Percentiles rank a stretch among this genome's conserved stretches.
phyloP scores from a whole-genome alignment of 2,797 vertebrate genomes.

The Clarias laeviceps region DNA sequence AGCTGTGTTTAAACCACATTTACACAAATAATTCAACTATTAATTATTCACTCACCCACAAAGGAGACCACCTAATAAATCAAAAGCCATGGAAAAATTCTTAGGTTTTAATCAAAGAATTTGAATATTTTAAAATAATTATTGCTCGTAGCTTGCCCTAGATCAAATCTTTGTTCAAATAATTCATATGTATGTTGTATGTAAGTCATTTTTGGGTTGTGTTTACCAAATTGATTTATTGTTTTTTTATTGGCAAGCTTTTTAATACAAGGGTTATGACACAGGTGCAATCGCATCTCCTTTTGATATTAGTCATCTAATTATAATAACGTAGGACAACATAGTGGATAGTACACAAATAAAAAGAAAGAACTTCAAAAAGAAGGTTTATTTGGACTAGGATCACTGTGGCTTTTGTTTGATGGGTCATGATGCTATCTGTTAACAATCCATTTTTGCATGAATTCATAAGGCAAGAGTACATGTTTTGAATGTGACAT shows the following conservation, averaged over 20 bases:
- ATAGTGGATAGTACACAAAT: background rate
- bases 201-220: background rate
- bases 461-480: background rate
- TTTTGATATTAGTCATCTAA: background rate
- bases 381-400: background rate
- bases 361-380: background rate
- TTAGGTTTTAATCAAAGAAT: background rate
- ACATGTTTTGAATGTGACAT: background rate
- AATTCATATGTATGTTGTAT: background rate
- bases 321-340: background rate
- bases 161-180: background rate
- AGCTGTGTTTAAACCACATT: background rate
- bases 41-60: background rate
- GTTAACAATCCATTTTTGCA: constrained; percentile 1
- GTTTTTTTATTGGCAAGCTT: background rate
- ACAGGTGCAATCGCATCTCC: background rate
- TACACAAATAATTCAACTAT: background rate
- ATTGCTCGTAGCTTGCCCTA: background rate
- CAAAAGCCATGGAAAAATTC: background rate
- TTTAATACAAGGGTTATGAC: background rate
- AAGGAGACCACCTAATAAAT: background rate
- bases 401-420: constrained; percentile 11
- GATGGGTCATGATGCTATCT: background rate
- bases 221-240: background rate
- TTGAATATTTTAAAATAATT: background rate